Conservation (phyloP, 2,797 vertebrate genomes). For the Mus caroli region DNA sequence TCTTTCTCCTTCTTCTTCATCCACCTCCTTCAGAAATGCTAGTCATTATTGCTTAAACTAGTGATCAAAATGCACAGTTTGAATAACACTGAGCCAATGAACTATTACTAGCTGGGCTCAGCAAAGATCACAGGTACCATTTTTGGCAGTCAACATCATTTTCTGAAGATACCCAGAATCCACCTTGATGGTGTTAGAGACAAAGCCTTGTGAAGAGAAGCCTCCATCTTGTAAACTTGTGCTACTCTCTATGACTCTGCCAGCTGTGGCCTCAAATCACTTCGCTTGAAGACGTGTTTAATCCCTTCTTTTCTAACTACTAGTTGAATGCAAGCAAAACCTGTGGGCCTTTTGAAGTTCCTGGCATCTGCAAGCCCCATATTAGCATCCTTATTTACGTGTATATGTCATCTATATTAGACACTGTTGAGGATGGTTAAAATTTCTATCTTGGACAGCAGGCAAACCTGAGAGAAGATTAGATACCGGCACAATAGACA, state of each 20-base stretch:
- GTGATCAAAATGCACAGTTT: not conserved
- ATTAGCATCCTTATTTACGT: not conserved
- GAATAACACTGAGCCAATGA: not conserved
- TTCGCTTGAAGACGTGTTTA: not conserved
- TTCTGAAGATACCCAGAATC: not conserved
- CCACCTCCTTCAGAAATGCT: not conserved
- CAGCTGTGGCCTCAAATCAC: not conserved
- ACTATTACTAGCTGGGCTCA: accelerated
- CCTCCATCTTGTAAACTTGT: not conserved
- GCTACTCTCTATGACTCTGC: not conserved
- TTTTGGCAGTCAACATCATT: not conserved
- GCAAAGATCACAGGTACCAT: accelerated
- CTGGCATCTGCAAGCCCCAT: not conserved
- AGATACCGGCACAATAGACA: not conserved
- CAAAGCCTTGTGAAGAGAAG: not conserved
- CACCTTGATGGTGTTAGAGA: not conserved
- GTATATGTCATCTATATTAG: no score
- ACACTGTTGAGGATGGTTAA: not conserved
- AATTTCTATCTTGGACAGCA: not conserved
- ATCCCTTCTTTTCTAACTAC: not conserved
- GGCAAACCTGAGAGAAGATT: not conserved
- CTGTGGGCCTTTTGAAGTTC: not conserved
- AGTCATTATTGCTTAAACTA: not conserved
- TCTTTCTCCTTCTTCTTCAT: not conserved
- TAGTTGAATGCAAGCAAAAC: not conserved